These are phyloP conservation scores for Lerista edwardsae DNA, from an alignment of 2,797 vertebrate species.

Conservation along the genomic window DNA sequence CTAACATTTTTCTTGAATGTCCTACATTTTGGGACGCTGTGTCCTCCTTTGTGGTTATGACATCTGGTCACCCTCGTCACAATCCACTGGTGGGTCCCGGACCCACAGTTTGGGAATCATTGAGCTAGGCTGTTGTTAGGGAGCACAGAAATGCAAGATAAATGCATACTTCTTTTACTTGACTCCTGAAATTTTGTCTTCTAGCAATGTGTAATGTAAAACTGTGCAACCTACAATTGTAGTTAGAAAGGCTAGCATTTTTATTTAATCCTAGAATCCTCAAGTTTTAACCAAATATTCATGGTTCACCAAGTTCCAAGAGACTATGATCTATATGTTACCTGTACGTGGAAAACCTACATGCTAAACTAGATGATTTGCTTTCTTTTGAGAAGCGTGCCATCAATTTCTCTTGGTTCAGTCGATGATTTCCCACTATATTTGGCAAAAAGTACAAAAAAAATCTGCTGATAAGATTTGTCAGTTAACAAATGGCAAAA, in stretches of 20 bases:
- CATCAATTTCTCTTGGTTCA: not conserved
- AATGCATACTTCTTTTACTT: not conserved
- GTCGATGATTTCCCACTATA: not conserved
- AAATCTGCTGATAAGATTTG: not conserved
- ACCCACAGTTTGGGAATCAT: no score
- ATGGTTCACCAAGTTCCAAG: not conserved
- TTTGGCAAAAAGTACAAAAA: not conserved
- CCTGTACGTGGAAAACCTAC: not conserved
- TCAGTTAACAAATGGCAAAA: constrained; percentile 8
- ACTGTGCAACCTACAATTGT: not conserved
- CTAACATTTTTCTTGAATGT: no score
- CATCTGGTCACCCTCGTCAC: no score
- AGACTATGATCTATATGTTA: not conserved
- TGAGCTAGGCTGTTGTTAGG: no score
- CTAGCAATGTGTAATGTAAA: not conserved
- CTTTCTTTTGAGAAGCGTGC: not conserved
- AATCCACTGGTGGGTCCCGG: no score
- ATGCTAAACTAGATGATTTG: not conserved
- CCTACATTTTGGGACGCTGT: no score
- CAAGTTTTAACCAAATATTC: not conserved
- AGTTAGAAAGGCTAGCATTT: no score
- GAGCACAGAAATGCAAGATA: no score
- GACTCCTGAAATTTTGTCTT: not conserved
- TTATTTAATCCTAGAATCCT: not conserved
- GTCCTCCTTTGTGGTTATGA: no score